Base-by-base conservation (phyloP, 2,888 invertebrate genomes). In the Plebejus anna region DNA sequence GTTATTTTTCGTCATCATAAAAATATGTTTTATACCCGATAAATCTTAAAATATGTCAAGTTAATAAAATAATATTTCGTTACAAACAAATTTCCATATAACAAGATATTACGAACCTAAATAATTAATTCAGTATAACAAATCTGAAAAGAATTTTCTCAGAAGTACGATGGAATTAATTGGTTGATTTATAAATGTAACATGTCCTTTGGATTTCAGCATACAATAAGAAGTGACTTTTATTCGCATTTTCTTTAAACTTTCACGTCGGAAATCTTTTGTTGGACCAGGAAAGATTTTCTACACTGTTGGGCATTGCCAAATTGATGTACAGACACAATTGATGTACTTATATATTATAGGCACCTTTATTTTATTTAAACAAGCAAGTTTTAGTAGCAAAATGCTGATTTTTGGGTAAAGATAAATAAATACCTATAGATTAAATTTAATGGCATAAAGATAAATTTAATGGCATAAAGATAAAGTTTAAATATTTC, bases 1-100 rank as follows among this genome's bases (percentile, higher is more conserved):
- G 66, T 66, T 66, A 32, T 76, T 76, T 75, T 66, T 76, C 70
- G 42, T 42, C 42, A 71, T 71, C n/a, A 71, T 13, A 16, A 36
- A 36, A 32, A 66, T 3, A 36, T 32, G 32, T 6, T 66, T 32
- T 32, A 2, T 5, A 16, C 66, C 66, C 5, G 5, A 5, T 16
- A 66, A 32, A 66, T 22, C 32, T 36, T 2, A 22, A 22, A 22
- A 22, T 22, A 4, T 7, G 11, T 61, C 1, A 59, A 59, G 7
- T 22, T 59, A 6, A 2, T 59, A 47, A 42, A 4, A 59, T 28
- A 28, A 61, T 11, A 4, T 22, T 61, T 61, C 7, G 1, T 61
- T 28, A 59, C 1, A 22, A 9, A 61, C 4, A 61, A 11, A 11
- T 11, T 28, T 61, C 28, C 2, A 28, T 28, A 57, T 4, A n/a